Base-by-base conservation (phyloP, 2,113 vertebrate species). In the Gasterosteus aculeatus region DNA sequence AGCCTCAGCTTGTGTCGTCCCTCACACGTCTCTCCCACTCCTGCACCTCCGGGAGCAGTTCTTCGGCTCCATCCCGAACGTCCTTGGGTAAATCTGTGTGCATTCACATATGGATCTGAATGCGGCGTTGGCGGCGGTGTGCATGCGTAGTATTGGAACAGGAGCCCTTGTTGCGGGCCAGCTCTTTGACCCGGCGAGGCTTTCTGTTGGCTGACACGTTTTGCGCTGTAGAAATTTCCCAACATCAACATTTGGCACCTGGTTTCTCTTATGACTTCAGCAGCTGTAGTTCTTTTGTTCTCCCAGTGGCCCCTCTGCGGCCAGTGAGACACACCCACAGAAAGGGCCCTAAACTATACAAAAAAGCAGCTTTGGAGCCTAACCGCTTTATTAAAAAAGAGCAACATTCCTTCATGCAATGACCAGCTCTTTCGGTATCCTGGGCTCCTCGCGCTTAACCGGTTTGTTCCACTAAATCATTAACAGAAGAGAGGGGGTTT, bases 221-320 rank as follows among this genome's bases (percentile, higher is more conserved):
- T 86, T 78, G 80, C 77, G 49, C 91, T 89, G 75, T 82, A 86
- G 84, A 91, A 91, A 91, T 92, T 93, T 92, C 92, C 90, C 90
- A 91, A 92, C 91, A 89, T 93, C 87, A 89, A 93, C 90, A 91
- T 91, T 91, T 91, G 91, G 91, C 92, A 93, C 91, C 92, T 92
- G 92, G 92, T 92, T 93, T 76, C 91, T 91, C 91, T 92, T 92
- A 93, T 91, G 91, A 92, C 88, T 91, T 91, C 87, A 91, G 89
- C 92, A 91, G 89, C 92, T 93, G 92, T 86, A 93, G 89, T 87
- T 91, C 92, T 92, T 93, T 93, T 93, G 92, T 93, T 93, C 92
- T 90, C 90, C 83, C 86, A 83, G 87, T 81, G 87, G 90, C 88
- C 87, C 80, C 85, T 91, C 85, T 81, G 78, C 44, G 81, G 88